Evolutionary conservation across 2,113 vertebrate species (phyloP).

Genomic region (Otocyon megalotis): DNA sequence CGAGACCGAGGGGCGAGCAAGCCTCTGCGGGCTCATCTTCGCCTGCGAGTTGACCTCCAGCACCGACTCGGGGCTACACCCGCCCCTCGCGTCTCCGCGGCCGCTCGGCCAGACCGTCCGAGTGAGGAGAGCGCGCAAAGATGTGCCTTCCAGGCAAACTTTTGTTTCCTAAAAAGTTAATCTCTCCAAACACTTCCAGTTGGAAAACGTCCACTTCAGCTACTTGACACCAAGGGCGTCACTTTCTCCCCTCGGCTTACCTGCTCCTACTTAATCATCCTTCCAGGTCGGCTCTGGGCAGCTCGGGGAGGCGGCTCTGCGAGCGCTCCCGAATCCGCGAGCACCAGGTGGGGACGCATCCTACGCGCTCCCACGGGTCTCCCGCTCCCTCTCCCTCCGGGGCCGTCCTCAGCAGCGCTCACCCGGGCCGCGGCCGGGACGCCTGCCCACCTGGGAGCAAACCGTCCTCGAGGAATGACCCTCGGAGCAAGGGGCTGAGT

Average conservation of each 20-base stretch:
- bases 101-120: conserved; percentile 20
- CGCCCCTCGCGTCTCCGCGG: background rate
- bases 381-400: background rate
- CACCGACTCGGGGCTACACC: background rate
- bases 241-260: conserved; percentile 60
- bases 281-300: background rate
- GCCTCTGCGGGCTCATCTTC: conserved; percentile 59
- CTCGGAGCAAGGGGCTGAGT: conserved; percentile 46
- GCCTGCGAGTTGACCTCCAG: conserved; percentile 50
- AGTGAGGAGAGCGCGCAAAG: conserved; percentile 6
- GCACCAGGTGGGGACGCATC: background rate
- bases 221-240: conserved; percentile 45
- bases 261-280: conserved; percentile 62
- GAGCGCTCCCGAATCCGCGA: background rate
- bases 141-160: conserved; percentile 70
- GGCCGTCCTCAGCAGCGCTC: conserved; percentile 32
- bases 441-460: conserved; percentile 58
- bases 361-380: conserved; percentile 10
- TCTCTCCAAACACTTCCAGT: conserved; percentile 71
- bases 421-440: background rate
- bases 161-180: conserved; percentile 70
- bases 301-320: background rate
- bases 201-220: conserved; percentile 72
- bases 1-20: conserved; percentile 26
- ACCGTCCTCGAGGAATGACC: conserved; percentile 38